Conservation (phyloP, 2,113 vertebrate species). For the Lophochroa leadbeateri region DNA sequence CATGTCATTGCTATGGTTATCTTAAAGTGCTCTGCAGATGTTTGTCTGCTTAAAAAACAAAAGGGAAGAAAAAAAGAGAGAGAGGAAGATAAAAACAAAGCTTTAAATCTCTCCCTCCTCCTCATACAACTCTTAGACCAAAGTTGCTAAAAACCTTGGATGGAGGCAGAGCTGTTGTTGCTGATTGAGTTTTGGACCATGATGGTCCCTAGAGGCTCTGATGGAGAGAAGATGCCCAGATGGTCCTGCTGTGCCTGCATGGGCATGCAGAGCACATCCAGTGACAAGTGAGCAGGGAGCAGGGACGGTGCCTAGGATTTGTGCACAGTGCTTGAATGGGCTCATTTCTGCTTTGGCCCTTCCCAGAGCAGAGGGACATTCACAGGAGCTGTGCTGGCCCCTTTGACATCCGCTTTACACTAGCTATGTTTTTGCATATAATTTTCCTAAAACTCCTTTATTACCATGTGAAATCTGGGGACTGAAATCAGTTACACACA, state of each 20-base stretch:
- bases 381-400: neutral
- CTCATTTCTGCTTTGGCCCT: neutral
- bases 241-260: neutral
- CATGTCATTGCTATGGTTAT: constrained; percentile 70
- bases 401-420: rapidly evolving
- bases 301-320: neutral
- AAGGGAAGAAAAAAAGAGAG: neutral
- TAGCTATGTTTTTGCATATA: neutral
- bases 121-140: neutral
- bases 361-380: neutral
- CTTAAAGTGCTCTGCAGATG: constrained; percentile 77
- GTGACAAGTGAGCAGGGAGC: neutral
- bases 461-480: no score
- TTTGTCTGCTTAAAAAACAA: constrained; percentile 53
- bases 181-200: neutral
- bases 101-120: neutral
- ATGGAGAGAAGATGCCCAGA: neutral
- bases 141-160: neutral
- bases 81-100: constrained; percentile 35
- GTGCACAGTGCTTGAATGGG: neutral
- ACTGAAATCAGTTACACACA: neutral
- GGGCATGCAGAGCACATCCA: neutral
- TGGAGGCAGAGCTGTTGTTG: neutral
- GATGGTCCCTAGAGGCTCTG: neutral
- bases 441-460: neutral